phyloP scores from a whole-genome alignment of 2,797 vertebrate species.

The Rhinella marina region DNA sequence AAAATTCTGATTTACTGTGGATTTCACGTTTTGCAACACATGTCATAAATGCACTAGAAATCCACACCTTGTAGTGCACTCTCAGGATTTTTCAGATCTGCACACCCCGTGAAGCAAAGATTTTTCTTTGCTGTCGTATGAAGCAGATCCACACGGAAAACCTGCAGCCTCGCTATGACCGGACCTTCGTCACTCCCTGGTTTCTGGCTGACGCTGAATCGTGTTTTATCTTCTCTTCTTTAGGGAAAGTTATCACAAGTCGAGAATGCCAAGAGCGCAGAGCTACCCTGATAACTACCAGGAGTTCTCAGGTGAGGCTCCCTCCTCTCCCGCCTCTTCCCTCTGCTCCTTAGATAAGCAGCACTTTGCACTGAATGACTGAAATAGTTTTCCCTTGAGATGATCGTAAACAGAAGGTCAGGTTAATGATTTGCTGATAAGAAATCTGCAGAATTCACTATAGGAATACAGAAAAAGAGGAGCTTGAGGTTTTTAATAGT shows the following conservation, averaged over 20 bases:
- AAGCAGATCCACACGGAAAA: too few relatives aligned
- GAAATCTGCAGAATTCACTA: background rate
- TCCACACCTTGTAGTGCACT: too few relatives aligned
- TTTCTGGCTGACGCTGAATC: background rate
- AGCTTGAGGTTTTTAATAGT: too few relatives aligned
- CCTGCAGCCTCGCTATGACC: too few relatives aligned
- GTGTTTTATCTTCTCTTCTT: background rate
- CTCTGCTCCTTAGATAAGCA: background rate
- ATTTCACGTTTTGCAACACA: too few relatives aligned
- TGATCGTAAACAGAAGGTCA: background rate
- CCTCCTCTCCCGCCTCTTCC: background rate
- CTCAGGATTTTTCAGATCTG: too few relatives aligned
- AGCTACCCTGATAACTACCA: constrained; percentile 99
- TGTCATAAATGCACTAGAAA: too few relatives aligned
- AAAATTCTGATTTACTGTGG: too few relatives aligned
- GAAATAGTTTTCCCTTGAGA: constrained; percentile 28
- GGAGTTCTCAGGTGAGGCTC: constrained; percentile 88
- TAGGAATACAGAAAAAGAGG: background rate
- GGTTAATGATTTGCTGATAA: constrained; percentile 4
- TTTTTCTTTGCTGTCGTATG: too few relatives aligned
- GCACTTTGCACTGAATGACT: background rate
- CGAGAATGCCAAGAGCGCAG: constrained; percentile 96
- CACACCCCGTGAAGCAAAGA: too few relatives aligned
- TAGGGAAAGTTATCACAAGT: constrained; percentile 92
- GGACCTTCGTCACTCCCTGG: background rate